Conservation (phyloP, 2,888 invertebrate genomes). For the Caenorhabditis uteleia region DNA sequence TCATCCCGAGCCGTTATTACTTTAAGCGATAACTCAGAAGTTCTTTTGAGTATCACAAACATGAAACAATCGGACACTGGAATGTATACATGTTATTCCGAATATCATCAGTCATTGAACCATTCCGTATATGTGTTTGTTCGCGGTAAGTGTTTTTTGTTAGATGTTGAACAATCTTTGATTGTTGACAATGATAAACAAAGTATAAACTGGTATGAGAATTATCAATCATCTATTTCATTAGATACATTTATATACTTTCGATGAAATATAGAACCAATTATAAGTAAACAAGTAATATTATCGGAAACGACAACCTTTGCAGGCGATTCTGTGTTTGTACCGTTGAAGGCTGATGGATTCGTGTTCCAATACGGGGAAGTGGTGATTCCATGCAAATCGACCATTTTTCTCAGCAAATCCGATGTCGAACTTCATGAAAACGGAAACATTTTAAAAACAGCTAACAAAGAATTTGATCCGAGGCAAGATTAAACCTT, state of each 20-base stretch:
- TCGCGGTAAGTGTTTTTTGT: too few species aligned
- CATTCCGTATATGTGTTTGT: conserved; percentile 42
- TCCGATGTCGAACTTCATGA: conserved; percentile 31
- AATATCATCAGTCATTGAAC: conserved; percentile 29
- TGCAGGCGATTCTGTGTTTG: conserved; percentile 11
- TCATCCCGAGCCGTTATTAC: conserved; percentile 5
- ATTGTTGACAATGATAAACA: too few species aligned
- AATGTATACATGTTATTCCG: conserved; percentile 27
- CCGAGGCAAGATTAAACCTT: conserved; percentile 31
- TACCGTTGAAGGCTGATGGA: conserved; percentile 12
- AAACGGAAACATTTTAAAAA: conserved; percentile 28
- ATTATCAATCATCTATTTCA: too few species aligned
- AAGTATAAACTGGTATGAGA: too few species aligned
- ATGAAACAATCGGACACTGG: conserved; percentile 40
- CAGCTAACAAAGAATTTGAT: conserved; percentile 36
- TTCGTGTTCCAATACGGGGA: conserved; percentile 21
- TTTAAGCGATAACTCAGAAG: conserved; percentile 7
- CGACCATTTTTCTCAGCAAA: conserved; percentile 24
- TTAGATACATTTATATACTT: too few species aligned
- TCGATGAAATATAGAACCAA: too few species aligned
- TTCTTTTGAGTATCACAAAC: conserved; percentile 14
- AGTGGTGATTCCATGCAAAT: conserved; percentile 34
- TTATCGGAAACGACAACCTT: neutral
- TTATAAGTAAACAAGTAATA: too few species aligned
- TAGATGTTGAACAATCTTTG: too few species aligned